Evolutionary conservation across 2,113 vertebrate species (phyloP).

Genomic region (Platanista minor): DNA sequence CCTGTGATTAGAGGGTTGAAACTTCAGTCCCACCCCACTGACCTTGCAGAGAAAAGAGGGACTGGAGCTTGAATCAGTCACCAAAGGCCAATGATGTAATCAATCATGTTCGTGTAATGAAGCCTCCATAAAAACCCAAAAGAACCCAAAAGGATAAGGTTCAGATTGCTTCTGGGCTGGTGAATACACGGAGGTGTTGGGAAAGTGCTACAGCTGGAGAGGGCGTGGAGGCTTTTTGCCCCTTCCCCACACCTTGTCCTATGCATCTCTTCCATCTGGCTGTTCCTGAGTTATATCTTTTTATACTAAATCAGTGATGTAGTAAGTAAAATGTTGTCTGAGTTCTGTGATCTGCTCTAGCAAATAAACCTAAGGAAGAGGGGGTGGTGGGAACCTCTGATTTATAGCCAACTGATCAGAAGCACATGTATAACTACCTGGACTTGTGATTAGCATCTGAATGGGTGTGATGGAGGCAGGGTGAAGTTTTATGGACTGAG

Average conservation of each 20-base stretch:
- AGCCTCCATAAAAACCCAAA: neutral
- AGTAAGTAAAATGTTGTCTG: neutral
- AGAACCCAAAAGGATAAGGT: no score
- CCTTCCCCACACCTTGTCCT: neutral
- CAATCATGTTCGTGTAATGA: neutral
- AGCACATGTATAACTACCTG: neutral
- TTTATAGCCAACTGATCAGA: neutral
- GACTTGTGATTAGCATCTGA: neutral
- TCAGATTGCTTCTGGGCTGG: neutral
- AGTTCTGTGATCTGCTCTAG: neutral
- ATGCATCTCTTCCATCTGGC: neutral
- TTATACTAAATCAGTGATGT: neutral
- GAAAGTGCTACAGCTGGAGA: neutral
- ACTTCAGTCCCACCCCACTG: neutral
- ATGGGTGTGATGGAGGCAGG: neutral
- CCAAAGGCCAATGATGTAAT: neutral
- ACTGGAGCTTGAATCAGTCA: neutral
- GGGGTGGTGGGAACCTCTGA: neutral
- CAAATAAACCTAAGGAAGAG: neutral
- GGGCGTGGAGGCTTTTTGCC: neutral
- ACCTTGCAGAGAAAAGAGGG: neutral
- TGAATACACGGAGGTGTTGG: no score
- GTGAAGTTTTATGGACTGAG: neutral
- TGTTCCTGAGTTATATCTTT: neutral
- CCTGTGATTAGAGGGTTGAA: neutral